These are phyloP conservation scores for Eudemis profundana DNA, from an alignment of 2,888 invertebrate species.

Conservation along the genomic window DNA sequence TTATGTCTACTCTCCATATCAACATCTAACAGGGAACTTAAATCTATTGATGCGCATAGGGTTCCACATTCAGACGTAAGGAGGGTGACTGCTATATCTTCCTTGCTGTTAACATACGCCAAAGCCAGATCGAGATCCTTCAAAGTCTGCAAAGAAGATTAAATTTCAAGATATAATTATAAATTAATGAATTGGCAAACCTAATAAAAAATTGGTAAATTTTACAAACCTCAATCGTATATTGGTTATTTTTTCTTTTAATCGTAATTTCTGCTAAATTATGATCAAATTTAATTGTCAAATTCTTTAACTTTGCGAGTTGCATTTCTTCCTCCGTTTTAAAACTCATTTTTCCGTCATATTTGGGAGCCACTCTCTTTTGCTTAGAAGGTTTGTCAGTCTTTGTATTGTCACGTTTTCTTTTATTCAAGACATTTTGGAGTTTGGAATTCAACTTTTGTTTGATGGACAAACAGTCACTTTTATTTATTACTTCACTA, in stretches of 20 bases:
- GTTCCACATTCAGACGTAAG: conserved; percentile 90
- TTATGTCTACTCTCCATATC: conserved; percentile 86
- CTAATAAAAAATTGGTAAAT: neutral
- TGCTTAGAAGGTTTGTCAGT: conserved; percentile 70
- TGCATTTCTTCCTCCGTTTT: conserved; percentile 48
- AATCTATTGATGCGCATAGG: conserved; percentile 94
- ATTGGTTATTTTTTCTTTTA: conserved; percentile 58
- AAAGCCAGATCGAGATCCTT: conserved; percentile 90
- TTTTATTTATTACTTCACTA: conserved; percentile 72
- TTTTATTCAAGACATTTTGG: conserved; percentile 75
- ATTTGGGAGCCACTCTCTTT: conserved; percentile 61
- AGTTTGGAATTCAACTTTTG: conserved; percentile 78
- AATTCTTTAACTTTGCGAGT: conserved; percentile 57
- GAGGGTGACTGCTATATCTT: conserved; percentile 87
- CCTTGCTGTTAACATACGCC: conserved; percentile 67
- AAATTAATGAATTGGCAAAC: neutral
- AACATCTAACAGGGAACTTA: conserved; percentile 87
- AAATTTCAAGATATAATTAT: neutral
- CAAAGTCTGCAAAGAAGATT: conserved; percentile 86
- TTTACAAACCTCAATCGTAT: conserved; percentile 36
- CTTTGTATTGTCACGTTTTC: conserved; percentile 71
- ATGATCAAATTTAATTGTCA: conserved; percentile 67
- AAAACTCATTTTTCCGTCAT: conserved; percentile 48
- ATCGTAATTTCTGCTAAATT: conserved; percentile 74
- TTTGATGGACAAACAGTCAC: conserved; percentile 77